phyloP scores from a whole-genome alignment of 2,113 vertebrate genomes.

The Gymnorhina tibicen region DNA sequence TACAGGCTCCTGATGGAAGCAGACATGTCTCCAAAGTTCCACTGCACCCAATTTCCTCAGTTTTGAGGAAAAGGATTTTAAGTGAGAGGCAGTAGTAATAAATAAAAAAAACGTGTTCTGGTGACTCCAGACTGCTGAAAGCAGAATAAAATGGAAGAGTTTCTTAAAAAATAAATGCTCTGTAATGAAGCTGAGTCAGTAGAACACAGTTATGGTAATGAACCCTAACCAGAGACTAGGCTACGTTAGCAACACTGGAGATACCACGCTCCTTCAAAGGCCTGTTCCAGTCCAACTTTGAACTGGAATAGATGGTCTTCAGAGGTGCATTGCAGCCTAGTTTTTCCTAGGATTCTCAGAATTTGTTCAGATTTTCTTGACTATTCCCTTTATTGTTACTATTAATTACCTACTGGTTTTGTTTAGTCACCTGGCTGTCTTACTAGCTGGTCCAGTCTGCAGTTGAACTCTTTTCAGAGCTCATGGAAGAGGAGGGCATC shows the following conservation, averaged over 20 bases:
- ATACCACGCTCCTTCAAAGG: not conserved
- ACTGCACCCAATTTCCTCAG: not conserved
- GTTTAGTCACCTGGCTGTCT: not conserved
- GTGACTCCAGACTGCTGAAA: not conserved
- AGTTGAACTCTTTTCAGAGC: not conserved
- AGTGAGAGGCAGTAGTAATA: not conserved
- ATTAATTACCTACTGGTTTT: not conserved
- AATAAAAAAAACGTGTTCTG: not conserved
- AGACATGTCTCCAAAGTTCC: not conserved
- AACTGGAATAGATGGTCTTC: not conserved
- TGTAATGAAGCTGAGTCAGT: not conserved
- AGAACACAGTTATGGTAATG: not conserved
- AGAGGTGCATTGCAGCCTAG: not conserved
- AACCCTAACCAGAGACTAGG: not conserved
- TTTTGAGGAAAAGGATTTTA: not conserved
- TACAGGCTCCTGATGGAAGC: not conserved
- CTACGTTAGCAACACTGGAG: accelerated
- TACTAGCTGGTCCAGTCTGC: not conserved
- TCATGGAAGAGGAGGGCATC: not conserved
- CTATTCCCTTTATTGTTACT: not conserved
- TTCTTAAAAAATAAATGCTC: not conserved
- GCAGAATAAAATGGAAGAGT: not conserved
- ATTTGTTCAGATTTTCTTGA: not conserved
- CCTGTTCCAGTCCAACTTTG: not conserved
- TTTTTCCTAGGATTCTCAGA: not conserved